Conservation (phyloP, 2,888 invertebrate species). For the Eustalomyia histrio region DNA sequence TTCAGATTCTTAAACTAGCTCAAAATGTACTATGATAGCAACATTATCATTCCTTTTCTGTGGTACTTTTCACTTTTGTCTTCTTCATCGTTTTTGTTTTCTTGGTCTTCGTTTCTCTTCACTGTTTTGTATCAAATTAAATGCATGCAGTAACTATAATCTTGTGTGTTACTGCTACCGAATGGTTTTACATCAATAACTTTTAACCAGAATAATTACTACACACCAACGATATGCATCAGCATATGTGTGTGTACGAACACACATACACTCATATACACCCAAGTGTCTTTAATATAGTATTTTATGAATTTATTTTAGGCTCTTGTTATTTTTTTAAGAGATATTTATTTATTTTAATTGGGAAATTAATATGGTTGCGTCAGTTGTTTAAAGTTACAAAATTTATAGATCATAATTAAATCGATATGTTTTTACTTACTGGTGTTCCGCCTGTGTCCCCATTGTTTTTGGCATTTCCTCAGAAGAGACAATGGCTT, state of each 20-base stretch:
- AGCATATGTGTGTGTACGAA: not conserved
- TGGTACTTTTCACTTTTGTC: slow-evolving; percentile 1
- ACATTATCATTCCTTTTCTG: slow-evolving; percentile 9
- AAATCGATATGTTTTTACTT: slow-evolving; percentile 29
- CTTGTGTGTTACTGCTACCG: slow-evolving; percentile 65
- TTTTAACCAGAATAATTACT: slow-evolving; percentile 61
- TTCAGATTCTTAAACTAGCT: too few species aligned
- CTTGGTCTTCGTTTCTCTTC: slow-evolving; percentile 13
- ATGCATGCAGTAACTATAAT: slow-evolving; percentile 63
- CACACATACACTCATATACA: slow-evolving; percentile 48
- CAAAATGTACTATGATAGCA: too few species aligned
- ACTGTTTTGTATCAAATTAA: slow-evolving; percentile 59
- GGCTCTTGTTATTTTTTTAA: slow-evolving; percentile 21
- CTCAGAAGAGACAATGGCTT: slow-evolving; percentile 68
- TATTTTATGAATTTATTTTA: not conserved
- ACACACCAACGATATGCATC: not conserved
- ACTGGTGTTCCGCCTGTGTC: not conserved
- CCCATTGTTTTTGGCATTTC: slow-evolving; percentile 37
- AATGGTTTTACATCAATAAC: slow-evolving; percentile 66
- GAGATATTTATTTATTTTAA: slow-evolving; percentile 36
- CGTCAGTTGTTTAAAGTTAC: slow-evolving; percentile 63
- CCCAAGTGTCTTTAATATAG: slow-evolving; percentile 5
- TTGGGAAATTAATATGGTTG: slow-evolving; percentile 58
- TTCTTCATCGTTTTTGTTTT: too few species aligned
- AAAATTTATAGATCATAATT: slow-evolving; percentile 57